A percentile compares a stretch with the other conserved stretches of the same genome.
phyloP scores from a whole-genome alignment of 2,113 vertebrate species.

The Antigone vipio region DNA sequence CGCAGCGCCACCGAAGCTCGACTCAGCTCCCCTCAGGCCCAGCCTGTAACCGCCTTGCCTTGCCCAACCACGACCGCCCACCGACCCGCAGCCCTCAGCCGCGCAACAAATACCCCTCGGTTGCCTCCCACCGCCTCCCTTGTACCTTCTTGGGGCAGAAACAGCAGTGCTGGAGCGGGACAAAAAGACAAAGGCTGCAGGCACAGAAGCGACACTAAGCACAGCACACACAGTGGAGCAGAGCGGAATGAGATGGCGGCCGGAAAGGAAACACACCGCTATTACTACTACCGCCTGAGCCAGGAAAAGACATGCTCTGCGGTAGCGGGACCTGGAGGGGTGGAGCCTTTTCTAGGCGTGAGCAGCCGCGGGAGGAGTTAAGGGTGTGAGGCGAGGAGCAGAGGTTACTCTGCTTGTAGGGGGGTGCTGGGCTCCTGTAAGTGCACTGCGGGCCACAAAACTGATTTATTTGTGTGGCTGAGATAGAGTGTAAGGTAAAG shows the following conservation, averaged over 20 bases:
- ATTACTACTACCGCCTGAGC: not conserved
- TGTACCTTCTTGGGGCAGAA: conserved; percentile 73
- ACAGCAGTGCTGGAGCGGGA: conserved; percentile 19
- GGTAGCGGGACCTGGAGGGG: not conserved
- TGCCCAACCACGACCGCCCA: not conserved
- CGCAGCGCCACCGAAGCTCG: not conserved
- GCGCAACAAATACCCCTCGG: not conserved
- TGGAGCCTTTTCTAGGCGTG: no score
- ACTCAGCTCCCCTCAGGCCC: not conserved
- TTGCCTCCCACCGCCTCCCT: not conserved
- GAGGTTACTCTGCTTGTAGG: not conserved
- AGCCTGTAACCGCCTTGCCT: not conserved
- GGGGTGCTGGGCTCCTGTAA: not conserved
- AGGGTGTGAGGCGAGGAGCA: not conserved
- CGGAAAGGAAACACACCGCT: conserved; percentile 50
- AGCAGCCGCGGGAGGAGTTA: no score
- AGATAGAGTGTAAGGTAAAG: not conserved
- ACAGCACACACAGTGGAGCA: conserved; percentile 75
- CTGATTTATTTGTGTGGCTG: not conserved
- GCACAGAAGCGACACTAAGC: conserved; percentile 66
- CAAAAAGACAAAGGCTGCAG: conserved; percentile 59
- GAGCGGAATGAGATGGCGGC: conserved; percentile 84
- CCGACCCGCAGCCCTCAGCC: not conserved
- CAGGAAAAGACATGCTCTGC: not conserved
- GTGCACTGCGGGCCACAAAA: not conserved